Evolutionary conservation across 2,797 vertebrate genomes (phyloP).

Genomic region (Arvicola amphibius): DNA sequence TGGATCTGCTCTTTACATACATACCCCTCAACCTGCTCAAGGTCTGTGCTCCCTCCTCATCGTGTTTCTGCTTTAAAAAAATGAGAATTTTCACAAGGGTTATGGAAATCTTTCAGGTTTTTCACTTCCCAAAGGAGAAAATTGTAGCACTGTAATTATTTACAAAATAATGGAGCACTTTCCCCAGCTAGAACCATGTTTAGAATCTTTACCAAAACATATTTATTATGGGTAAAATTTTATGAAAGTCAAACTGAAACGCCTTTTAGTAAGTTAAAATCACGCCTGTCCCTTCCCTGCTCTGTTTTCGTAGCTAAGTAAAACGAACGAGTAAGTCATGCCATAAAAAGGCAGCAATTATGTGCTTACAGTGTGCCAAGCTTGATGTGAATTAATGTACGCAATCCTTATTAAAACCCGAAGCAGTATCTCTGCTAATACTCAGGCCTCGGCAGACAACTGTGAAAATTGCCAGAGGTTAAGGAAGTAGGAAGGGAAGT

Average conservation of each 20-base stretch:
- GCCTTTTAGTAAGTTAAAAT: slow-evolving; percentile 55
- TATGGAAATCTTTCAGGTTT: slow-evolving; percentile 70
- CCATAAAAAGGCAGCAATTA: slow-evolving; percentile 22
- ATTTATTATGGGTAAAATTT: slow-evolving; percentile 56
- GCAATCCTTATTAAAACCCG: background rate
- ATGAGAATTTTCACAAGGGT: slow-evolving; percentile 64
- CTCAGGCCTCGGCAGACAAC: background rate
- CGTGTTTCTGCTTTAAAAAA: slow-evolving; percentile 72
- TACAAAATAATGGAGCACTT: background rate
- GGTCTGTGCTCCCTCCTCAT: background rate
- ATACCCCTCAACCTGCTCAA: slow-evolving; percentile 68
- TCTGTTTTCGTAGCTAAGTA: slow-evolving; percentile 7
- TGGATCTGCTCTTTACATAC: slow-evolving; percentile 74
- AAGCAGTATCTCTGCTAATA: background rate
- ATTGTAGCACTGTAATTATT: slow-evolving; percentile 40
- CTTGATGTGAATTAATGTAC: background rate
- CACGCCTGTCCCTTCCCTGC: background rate
- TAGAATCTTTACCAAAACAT: slow-evolving; percentile 54
- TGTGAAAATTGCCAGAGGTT: slow-evolving; percentile 12
- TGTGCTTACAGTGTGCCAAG: background rate
- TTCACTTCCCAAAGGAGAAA: slow-evolving; percentile 3
- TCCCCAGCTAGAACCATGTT: slow-evolving; percentile 27
- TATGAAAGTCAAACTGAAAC: slow-evolving; percentile 41
- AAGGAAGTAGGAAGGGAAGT: background rate
- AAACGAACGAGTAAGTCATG: background rate